A percentile compares a stretch with the other conserved stretches of the same genome.
These are phyloP conservation scores for Nephila pilipes DNA, from an alignment of 1,140 invertebrate species.

Conservation along the genomic window DNA sequence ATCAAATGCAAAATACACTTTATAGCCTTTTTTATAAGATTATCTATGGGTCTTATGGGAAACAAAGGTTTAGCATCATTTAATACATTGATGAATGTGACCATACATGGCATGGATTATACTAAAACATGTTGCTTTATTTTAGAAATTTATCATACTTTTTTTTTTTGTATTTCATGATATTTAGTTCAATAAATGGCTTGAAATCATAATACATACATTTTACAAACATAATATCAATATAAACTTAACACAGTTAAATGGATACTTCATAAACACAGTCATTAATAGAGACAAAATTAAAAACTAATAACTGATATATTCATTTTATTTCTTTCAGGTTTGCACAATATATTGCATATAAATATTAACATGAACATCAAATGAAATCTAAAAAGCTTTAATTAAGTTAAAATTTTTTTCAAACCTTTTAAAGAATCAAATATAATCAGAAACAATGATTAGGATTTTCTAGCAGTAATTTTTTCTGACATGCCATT, in stretches of 20 bases:
- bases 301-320: conserved; percentile 44
- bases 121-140: conserved; percentile 67
- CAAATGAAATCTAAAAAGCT: conserved; percentile 50
- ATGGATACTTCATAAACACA: neutral
- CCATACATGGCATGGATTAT: conserved; percentile 69
- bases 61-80: conserved; percentile 60
- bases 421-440: neutral
- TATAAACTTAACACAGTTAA: conserved; percentile 48
- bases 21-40: conserved; percentile 42
- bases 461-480: neutral
- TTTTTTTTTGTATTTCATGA: conserved; percentile 41
- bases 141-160: conserved; percentile 59
- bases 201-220: conserved; percentile 50
- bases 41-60: conserved; percentile 71
- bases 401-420: conserved; percentile 10
- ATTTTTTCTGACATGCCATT: conserved; percentile 32
- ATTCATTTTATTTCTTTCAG: conserved; percentile 14
- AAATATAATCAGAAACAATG: neutral
- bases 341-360: conserved; percentile 34
- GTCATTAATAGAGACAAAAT: neutral
- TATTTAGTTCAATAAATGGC: conserved; percentile 71
- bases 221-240: conserved; percentile 40
- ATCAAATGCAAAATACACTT: conserved; percentile 67
- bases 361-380: conserved; percentile 59
- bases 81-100: conserved; percentile 61